Evolutionary conservation across 2,113 vertebrate species (phyloP).

Genomic region (Callaeas wilsoni): DNA sequence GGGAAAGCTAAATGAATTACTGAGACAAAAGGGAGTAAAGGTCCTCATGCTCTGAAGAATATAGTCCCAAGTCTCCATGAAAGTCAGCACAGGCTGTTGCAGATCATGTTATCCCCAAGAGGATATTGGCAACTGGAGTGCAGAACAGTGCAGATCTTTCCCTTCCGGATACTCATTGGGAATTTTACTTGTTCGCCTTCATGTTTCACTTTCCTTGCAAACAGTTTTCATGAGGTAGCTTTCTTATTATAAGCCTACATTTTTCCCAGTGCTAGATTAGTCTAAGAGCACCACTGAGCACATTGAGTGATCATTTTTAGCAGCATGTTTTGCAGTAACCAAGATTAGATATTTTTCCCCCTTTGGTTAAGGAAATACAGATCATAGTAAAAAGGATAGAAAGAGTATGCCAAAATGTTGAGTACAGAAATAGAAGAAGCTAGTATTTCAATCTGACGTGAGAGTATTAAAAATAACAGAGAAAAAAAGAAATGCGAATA

Average conservation of each 20-base stretch:
- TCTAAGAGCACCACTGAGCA: background rate
- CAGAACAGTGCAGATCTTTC: background rate
- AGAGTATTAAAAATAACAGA: background rate
- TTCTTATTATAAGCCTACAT: background rate
- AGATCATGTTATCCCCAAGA: background rate
- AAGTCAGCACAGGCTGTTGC: background rate
- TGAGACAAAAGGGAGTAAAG: background rate
- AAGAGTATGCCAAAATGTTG: background rate
- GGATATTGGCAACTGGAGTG: fast-evolving
- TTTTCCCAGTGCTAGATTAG: background rate
- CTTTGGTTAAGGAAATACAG: background rate
- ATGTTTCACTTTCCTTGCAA: background rate
- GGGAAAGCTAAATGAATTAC: background rate
- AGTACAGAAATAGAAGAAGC: background rate
- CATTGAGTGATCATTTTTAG: background rate
- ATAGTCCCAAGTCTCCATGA: background rate
- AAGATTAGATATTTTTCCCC: background rate
- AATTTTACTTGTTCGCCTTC: background rate
- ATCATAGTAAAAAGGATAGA: background rate
- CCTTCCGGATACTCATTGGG: background rate
- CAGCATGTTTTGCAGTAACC: background rate
- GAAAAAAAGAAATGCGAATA: background rate
- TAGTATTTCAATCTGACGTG: background rate
- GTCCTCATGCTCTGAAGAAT: background rate
- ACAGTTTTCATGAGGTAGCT: background rate